Evolutionary conservation across 2,888 invertebrate species (phyloP), one percentile per base, ranked within the genome.

Genomic region (Caenorhabditis japonica): DNA sequence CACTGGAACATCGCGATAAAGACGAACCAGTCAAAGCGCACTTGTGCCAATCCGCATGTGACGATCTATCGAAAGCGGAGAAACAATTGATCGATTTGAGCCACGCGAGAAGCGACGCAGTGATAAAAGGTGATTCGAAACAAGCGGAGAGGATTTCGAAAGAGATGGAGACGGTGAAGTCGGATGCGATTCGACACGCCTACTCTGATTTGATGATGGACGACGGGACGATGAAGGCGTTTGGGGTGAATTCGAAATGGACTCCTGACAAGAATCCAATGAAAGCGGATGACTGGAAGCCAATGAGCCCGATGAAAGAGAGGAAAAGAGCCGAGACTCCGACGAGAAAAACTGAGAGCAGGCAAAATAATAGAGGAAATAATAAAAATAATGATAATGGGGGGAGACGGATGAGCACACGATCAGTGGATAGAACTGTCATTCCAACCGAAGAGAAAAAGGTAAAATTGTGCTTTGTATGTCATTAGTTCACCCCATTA

Each of bases 161-260:
- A 15, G 53, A 79, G 17, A 82, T 82, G 82, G 70, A 78, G 43
- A 58, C 61, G 23, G 56, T 76, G 10, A 76, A 79, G 34, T 72
- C 75, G 5, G 73, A 75, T 41, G 80, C 79, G 12, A 70, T 82
- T 21, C 64, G 77, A 19, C 74, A 76, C 36, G 68, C 77, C n/a
- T 82, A 82, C 59, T 69, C 77, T 8, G 82, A 82, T 68, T 58
- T 82, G 59, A 69, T 82, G 39, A 75, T 77, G 51, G 79, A 79
- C 17, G 75, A 68, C 33, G 59, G 68, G 17, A 55, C 75, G 70
- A 77, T 82, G 69, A 74, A 72, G 21, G 80, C 82, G n/a, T 79
- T 77, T 46, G 82, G 82, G 13, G 78, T 82, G 27, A 75, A 81
- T 33, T 82, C 82, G 0, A 79, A 77, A 39, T 82, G 82, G 82